Evolutionary conservation across 1,140 invertebrate species (phyloP).

Genomic region (Xylocopa sonorina): DNA sequence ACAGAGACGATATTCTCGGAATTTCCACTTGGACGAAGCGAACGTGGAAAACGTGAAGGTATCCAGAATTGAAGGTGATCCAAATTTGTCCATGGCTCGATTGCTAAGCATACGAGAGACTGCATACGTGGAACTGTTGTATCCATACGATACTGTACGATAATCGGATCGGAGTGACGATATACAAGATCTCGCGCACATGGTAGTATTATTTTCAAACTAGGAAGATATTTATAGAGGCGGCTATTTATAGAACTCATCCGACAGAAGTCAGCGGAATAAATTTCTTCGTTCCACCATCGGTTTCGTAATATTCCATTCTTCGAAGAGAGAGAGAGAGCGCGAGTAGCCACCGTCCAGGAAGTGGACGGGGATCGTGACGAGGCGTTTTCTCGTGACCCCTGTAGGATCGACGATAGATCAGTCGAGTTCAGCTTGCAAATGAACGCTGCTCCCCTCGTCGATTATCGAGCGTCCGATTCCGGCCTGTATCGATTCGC

Average conservation of each 20-base stretch:
- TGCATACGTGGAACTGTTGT: no score
- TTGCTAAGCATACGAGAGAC: no score
- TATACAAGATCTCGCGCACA: no score
- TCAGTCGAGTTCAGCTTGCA: conserved; percentile 29
- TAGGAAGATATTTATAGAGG: neutral
- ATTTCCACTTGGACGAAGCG: no score
- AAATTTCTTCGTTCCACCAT: conserved; percentile 36
- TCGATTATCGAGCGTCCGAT: neutral
- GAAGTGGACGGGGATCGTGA: conserved; percentile 48
- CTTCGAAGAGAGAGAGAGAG: no score
- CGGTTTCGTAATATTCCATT: conserved; percentile 35
- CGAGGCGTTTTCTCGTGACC: conserved; percentile 34
- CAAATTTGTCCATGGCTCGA: no score
- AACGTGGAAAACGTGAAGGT: no score
- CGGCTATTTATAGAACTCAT: neutral
- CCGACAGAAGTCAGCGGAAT: neutral
- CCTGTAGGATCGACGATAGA: neutral
- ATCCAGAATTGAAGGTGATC: no score
- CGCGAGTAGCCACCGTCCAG: conserved; percentile 34
- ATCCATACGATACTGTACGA: no score
- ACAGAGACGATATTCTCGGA: no score
- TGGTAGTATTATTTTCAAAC: no score
- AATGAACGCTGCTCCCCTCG: conserved; percentile 9
- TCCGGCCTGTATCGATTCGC: neutral
- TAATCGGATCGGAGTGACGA: no score